Percentiles rank a stretch among this genome's conserved stretches.
Evolutionary conservation across 30 jellyfish, hydroid and myxozoan species (phyloP).

Genomic region (Nemopilema nomurai): DNA sequence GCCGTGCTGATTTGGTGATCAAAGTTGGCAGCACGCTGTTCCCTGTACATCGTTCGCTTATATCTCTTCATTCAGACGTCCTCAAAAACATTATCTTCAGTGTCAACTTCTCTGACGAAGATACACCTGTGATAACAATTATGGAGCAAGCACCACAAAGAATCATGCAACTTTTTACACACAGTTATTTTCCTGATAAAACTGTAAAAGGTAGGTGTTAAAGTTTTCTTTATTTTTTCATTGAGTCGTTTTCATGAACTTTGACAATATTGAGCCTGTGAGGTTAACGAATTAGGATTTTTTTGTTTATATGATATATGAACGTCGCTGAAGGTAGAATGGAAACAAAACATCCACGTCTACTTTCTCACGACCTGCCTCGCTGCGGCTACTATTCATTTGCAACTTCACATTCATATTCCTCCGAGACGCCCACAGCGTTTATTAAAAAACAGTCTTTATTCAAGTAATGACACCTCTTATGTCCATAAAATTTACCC

Average conservation of each 20-base stretch:
- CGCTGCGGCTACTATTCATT: no score
- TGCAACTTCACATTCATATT: no score
- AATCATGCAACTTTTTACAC: constrained; percentile 19
- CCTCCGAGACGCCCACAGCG: no score
- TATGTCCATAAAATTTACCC: no score
- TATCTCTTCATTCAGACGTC: constrained; percentile 50
- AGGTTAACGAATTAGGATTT: no score
- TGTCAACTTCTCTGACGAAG: constrained; percentile 57
- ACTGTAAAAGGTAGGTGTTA: constrained; percentile 32
- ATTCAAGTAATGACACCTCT: no score
- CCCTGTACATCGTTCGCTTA: constrained; percentile 61
- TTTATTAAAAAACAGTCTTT: no score
- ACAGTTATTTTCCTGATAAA: constrained; percentile 46
- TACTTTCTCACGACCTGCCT: no score
- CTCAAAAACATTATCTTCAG: constrained; percentile 53
- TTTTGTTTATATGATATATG: no score
- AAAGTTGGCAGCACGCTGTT: constrained; percentile 46
- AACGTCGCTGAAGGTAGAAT: no score
- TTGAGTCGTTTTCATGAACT: not conserved
- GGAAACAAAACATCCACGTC: no score
- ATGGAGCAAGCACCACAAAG: constrained; percentile 48
- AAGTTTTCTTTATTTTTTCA: not conserved
- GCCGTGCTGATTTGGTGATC: constrained; percentile 60
- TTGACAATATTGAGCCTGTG: no score
- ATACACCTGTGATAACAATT: constrained; percentile 49